Evolutionary conservation across 2,113 vertebrate species (phyloP).

Genomic region (Diadophis punctatus): DNA sequence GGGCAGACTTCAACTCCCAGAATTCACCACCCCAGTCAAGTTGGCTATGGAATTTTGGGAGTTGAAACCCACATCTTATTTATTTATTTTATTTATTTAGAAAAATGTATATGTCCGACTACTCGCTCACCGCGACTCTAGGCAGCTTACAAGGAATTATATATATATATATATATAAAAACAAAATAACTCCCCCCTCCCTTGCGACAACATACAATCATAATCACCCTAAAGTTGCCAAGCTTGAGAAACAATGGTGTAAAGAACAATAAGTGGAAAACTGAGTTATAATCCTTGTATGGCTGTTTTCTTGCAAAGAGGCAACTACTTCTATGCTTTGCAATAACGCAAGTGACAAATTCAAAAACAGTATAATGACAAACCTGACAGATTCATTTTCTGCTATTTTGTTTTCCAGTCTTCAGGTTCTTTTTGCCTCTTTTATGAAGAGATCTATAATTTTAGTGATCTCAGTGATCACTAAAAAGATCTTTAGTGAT

Average conservation of each 20-base stretch:
- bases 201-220: not conserved
- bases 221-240: not conserved
- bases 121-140: not conserved
- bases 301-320: not conserved
- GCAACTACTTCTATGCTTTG: not conserved
- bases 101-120: not conserved
- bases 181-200: not conserved
- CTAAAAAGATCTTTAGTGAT: no score
- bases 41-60: not conserved
- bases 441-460: not conserved
- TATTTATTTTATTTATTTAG: not conserved
- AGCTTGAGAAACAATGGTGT: not conserved
- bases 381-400: not conserved
- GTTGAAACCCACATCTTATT: not conserved
- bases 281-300: not conserved
- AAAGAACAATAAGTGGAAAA: not conserved
- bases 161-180: not conserved
- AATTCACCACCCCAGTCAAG: not conserved
- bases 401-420: not conserved
- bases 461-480: not conserved
- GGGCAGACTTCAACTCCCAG: not conserved
- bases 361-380: not conserved
- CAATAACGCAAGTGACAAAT: not conserved
- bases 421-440: not conserved
- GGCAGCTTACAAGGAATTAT: not conserved